A percentile compares a stretch with the other conserved stretches of the same genome.
These are phyloP conservation scores for Pyrgus malvae DNA, from an alignment of 2,888 invertebrate genomes.

Conservation along the genomic window DNA sequence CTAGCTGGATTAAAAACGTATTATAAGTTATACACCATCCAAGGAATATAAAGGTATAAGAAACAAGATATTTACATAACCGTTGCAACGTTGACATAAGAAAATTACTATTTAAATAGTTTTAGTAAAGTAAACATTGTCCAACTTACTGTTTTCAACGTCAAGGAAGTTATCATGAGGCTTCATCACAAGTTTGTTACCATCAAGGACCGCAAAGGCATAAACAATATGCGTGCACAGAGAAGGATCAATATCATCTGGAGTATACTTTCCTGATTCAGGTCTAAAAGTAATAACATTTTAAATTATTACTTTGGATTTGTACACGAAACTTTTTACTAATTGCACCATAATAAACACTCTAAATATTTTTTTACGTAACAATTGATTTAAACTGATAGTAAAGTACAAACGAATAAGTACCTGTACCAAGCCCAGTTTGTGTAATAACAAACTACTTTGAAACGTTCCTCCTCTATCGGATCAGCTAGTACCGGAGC, in stretches of 20 bases:
- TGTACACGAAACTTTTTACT: no score
- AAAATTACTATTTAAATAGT: no score
- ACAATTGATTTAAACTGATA: background rate
- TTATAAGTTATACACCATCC: no score
- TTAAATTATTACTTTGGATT: no score
- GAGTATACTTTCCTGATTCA: constrained; percentile 89
- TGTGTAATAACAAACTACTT: constrained; percentile 95
- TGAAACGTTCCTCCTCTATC: constrained; percentile 76
- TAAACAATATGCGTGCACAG: constrained; percentile 96
- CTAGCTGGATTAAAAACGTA: no score
- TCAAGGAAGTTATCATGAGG: constrained; percentile 95
- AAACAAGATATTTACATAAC: background rate
- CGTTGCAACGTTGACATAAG: no score
- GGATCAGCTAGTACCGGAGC: constrained; percentile 38
- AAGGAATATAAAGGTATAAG: no score
- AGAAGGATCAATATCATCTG: constrained; percentile 90
- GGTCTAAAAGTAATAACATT: constrained; percentile 73
- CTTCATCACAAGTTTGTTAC: constrained; percentile 87
- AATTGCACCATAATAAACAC: no score
- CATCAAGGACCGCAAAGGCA: constrained; percentile 94
- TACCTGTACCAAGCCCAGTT: constrained; percentile 96
- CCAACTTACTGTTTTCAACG: constrained; percentile 89
- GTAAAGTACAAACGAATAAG: constrained; percentile 1
- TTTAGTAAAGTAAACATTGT: no score
- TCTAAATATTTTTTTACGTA: no score